Base-by-base conservation (phyloP, 2,888 invertebrate genomes). In the Pinctada fucata region DNA sequence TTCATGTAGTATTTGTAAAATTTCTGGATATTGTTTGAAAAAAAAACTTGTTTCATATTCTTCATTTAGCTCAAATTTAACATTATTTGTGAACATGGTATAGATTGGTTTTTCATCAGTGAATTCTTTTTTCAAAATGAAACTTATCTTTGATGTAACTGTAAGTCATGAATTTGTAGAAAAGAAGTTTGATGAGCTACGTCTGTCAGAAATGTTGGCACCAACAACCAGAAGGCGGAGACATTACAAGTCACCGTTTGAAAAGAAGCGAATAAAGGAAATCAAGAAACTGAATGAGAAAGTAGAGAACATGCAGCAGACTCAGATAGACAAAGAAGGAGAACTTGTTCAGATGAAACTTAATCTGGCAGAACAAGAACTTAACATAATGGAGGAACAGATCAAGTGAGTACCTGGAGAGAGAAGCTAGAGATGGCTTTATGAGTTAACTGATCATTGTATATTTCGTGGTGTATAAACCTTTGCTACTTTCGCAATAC, bases 241-340 rank as follows among this genome's bases (percentile, higher is more conserved):
- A 2, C 79, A 81, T 50, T 85, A 86, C 75, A 85, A 85, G 65
- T 84, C 90, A n/a, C 90, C 90, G 0, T 91, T 85, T 81, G 89
- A 91, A 78, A 83, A 85, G 75, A 89, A 89, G 76, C 78, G 86
- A 77, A 86, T 86, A 47, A 84, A 84, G 69, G 89, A 89, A 66
- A 88, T 89, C n/a, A 86, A 86, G 72, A 84, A 84, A 51, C 81
- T 90, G 16, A 85, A 86, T 66, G 78, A 82, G 8, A 86, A 85
- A 81, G 86, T 90, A 71, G 86, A 87, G 72, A 83, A 81, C 68
- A 78, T 87, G 76, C 82, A 85, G 68, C 76, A 85, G 51, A 84
- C 85, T 58, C 85, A 86, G 75, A 76, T 75, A 13, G 82, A 84
- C 52, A 85, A 90, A 75, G 87, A 89, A 67, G 85, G 86, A 49